Percentiles rank a stretch among this genome's conserved stretches.
Conservation (phyloP, 2,113 vertebrate species). For the Percopsis transmontana region DNA sequence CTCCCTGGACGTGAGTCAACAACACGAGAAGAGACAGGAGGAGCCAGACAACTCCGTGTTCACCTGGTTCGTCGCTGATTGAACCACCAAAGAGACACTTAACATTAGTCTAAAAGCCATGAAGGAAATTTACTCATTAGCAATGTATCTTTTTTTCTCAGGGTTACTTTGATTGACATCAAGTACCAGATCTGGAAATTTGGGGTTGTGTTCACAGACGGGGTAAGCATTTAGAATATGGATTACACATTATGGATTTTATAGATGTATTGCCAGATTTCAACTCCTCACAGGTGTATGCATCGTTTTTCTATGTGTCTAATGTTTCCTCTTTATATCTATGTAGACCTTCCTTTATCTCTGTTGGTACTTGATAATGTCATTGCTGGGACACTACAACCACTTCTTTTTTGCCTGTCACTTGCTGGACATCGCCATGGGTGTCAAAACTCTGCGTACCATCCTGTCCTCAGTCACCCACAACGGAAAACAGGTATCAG, state of each 20-base stretch:
- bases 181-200: conserved; percentile 97
- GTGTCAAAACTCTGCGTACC: conserved; percentile 89
- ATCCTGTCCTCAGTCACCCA: conserved; percentile 94
- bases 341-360: conserved; percentile 90
- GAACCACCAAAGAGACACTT: not conserved
- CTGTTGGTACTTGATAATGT: conserved; percentile 92
- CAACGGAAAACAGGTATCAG: conserved; percentile 89
- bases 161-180: conserved; percentile 85
- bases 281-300: not conserved
- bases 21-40: conserved; percentile 83
- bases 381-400: conserved; percentile 91
- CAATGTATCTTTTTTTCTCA: conserved; percentile 42
- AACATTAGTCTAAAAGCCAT: not conserved
- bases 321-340: conserved; percentile 9
- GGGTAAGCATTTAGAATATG: conserved; percentile 77
- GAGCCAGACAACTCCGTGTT: conserved; percentile 86
- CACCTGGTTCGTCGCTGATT: conserved; percentile 74
- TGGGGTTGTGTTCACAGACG: conserved; percentile 92
- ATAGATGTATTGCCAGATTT: not conserved
- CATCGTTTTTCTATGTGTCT: not conserved
- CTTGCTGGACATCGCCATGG: conserved; percentile 93
- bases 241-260: not conserved
- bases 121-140: not conserved
- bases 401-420: conserved; percentile 93
- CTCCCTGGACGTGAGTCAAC: conserved; percentile 88